Evolutionary conservation across 2,113 vertebrate genomes (phyloP).

Genomic region (Campylomormyrus numenius): DNA sequence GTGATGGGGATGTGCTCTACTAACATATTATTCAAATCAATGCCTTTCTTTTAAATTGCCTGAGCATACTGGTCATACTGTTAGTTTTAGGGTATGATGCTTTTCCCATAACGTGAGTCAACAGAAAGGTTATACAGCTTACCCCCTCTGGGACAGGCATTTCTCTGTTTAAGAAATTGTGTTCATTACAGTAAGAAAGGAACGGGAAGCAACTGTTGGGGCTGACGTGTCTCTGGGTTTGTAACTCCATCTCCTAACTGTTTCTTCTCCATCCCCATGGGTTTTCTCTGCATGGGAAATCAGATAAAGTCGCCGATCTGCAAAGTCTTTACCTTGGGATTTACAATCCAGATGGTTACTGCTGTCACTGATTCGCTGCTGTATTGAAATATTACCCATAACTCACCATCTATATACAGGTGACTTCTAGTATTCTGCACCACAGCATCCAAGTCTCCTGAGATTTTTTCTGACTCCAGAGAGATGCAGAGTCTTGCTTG

Average conservation of each 20-base stretch:
- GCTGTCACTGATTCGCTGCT: neutral
- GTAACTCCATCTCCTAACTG: neutral
- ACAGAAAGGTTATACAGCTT: neutral
- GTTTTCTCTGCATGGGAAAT: neutral
- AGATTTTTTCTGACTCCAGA: neutral
- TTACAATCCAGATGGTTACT: neutral
- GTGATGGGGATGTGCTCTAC: neutral
- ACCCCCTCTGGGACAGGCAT: neutral
- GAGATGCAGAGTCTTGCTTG: neutral
- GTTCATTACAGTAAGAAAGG: neutral
- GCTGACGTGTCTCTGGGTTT: neutral
- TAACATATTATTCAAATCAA: neutral
- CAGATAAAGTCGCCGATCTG: neutral
- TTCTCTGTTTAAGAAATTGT: neutral
- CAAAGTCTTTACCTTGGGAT: neutral
- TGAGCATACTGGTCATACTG: neutral
- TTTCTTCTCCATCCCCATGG: neutral
- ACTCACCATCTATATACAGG: neutral
- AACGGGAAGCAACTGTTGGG: neutral
- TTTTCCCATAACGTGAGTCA: neutral
- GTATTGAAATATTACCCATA: slow-evolving; percentile 1
- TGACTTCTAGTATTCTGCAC: neutral
- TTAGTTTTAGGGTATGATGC: neutral
- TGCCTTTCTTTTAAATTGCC: neutral
- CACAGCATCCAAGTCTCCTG: neutral